These are phyloP conservation scores for Silurus aristotelis DNA, from an alignment of 2,797 vertebrate species.

Conservation along the genomic window DNA sequence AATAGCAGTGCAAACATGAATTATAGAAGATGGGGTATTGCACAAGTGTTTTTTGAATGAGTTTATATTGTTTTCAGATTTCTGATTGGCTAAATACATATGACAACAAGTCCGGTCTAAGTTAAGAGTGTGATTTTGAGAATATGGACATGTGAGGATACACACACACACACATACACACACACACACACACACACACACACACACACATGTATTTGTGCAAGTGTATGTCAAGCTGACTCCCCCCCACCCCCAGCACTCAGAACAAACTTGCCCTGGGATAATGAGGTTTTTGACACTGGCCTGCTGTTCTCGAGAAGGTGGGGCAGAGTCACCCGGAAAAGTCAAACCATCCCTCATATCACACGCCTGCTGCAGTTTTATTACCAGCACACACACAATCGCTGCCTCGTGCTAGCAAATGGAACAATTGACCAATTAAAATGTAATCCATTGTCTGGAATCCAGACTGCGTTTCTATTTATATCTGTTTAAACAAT, in stretches of 20 bases:
- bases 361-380: conserved; percentile 36
- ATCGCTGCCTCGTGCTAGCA: not conserved
- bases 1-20: no score
- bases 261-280: conserved; percentile 37
- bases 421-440: conserved; percentile 34
- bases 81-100: not conserved
- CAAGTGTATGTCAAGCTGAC: conserved; percentile 36
- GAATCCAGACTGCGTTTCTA: not conserved
- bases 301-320: conserved; percentile 52
- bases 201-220: conserved; percentile 9
- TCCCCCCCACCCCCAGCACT: not conserved
- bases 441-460: conserved; percentile 34
- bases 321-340: conserved; percentile 37
- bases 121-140: conserved; percentile 15
- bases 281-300: conserved; percentile 55
- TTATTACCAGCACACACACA: conserved; percentile 47
- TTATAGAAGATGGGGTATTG: no score
- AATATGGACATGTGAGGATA: conserved; percentile 12
- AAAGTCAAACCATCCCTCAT: conserved; percentile 37
- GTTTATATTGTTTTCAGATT: not conserved
- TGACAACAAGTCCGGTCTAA: not conserved
- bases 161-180: not conserved
- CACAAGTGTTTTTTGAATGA: not conserved
- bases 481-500: conserved; percentile 5
- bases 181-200: no score